Conservation (phyloP, 2,113 vertebrate species). For the Sarotherodon lohbergeri region DNA sequence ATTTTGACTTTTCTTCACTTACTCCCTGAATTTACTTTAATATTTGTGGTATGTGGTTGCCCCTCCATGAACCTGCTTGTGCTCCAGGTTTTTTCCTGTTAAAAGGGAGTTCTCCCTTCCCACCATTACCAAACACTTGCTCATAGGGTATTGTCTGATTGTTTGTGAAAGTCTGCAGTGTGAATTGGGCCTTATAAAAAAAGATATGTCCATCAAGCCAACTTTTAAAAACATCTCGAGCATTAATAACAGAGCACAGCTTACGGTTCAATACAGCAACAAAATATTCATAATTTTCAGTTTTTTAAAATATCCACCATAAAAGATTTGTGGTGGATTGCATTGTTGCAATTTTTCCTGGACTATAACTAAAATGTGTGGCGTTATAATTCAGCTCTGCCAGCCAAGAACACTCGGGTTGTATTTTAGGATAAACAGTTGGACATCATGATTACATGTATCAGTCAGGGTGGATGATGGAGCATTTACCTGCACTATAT, state of each 20-base stretch:
- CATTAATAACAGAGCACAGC: not conserved
- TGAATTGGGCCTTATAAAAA: not conserved
- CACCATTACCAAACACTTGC: not conserved
- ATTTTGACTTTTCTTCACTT: no score
- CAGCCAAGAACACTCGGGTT: not conserved
- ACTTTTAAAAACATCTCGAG: not conserved
- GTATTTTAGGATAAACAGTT: not conserved
- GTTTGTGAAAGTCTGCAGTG: not conserved
- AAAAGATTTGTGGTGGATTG: not conserved
- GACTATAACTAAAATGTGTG: not conserved
- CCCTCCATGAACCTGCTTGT: not conserved
- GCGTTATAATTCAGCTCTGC: accelerated
- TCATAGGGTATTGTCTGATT: not conserved
- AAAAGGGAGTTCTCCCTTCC: not conserved
- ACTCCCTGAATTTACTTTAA: no score
- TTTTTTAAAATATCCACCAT: not conserved
- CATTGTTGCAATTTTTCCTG: not conserved
- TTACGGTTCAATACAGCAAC: not conserved
- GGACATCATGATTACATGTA: not conserved
- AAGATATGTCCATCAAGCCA: not conserved
- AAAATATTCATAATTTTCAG: not conserved
- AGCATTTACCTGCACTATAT: not conserved
- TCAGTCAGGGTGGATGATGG: not conserved
- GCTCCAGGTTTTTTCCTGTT: not conserved
- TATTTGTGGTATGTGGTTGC: not conserved